Evolutionary conservation across 2,888 invertebrate genomes (phyloP).

Genomic region (Tetragonisca angustula): DNA sequence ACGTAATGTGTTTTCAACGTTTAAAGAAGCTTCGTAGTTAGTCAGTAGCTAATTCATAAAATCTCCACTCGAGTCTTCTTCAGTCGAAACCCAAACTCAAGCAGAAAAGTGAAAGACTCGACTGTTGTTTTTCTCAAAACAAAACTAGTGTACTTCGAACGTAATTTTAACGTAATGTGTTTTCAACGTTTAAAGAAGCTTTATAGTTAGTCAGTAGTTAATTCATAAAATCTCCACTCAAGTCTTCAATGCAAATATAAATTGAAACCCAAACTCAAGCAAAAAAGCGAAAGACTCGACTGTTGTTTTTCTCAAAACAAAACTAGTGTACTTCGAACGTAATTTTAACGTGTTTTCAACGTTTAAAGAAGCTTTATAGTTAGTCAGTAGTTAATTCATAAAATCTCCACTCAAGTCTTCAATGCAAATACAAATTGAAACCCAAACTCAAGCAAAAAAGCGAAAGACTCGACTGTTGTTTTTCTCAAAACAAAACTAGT

Average conservation of each 20-base stretch:
- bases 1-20: no score
- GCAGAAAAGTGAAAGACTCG: background rate
- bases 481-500: background rate
- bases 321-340: no score
- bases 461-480: background rate
- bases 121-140: background rate
- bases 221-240: background rate
- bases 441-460: background rate
- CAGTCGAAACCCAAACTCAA: no score
- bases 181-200: no score
- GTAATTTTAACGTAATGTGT: no score
- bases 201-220: fast-evolving
- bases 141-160: no score
- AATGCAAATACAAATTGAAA: no score
- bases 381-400: background rate
- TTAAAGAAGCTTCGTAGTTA: no score
- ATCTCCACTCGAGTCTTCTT: background rate
- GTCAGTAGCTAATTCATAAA: background rate
- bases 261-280: no score
- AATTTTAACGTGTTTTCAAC: no score
- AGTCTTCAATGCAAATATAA: no score
- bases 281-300: background rate
- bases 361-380: background rate
- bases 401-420: background rate
- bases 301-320: background rate